Evolutionary conservation across 2,113 vertebrate genomes (phyloP).

Genomic region (Megalops atlanticus): DNA sequence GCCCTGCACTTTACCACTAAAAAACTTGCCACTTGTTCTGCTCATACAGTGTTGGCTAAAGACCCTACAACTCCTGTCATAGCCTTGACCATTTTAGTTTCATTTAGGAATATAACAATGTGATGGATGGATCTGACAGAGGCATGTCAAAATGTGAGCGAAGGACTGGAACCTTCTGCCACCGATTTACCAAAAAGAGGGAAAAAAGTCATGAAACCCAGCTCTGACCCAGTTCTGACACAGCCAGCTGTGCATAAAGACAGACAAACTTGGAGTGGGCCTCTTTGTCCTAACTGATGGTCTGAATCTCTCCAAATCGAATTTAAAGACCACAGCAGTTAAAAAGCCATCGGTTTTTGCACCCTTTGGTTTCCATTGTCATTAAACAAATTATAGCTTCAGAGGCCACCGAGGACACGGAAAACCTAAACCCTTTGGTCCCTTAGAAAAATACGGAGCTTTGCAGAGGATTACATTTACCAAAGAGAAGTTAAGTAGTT

Average conservation of each 20-base stretch:
- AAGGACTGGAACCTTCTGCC: background rate
- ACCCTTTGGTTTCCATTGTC: conserved; percentile 26
- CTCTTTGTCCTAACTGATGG: background rate
- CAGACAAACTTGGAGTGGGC: background rate
- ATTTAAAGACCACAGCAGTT: conserved; percentile 9
- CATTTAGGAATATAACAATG: background rate
- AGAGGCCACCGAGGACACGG: background rate
- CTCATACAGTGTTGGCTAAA: no score
- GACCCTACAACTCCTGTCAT: no score
- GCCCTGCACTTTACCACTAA: no score
- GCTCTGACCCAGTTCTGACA: background rate
- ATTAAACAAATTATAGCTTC: conserved; percentile 33
- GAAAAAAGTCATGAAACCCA: background rate
- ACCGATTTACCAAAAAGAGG: background rate
- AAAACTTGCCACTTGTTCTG: no score
- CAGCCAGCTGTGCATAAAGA: background rate
- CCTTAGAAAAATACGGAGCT: background rate
- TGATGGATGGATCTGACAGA: background rate
- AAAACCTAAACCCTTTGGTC: background rate
- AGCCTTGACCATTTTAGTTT: no score
- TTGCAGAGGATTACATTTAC: background rate
- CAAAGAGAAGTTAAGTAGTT: background rate
- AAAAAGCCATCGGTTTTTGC: conserved; percentile 2
- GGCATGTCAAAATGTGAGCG: background rate
- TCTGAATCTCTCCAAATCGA: background rate